A percentile compares a stretch with the other conserved stretches of the same genome.
Conservation (phyloP, 2,113 vertebrate genomes). For the Phalacrocorax carbo region DNA sequence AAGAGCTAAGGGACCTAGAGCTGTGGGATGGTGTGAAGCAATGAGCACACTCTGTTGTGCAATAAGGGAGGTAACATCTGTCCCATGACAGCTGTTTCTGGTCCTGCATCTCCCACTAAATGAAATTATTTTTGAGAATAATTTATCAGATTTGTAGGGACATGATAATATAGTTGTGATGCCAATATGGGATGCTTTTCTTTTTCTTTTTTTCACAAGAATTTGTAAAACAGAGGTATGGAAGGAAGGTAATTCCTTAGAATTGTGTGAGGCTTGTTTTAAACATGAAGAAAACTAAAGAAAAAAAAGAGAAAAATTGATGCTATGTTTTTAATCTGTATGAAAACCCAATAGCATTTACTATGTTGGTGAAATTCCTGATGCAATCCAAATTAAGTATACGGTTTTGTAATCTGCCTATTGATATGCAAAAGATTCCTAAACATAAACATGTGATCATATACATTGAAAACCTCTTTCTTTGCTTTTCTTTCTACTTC, state of each 20-base stretch:
- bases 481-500: not conserved
- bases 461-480: not conserved
- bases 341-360: not conserved
- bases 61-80: not conserved
- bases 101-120: not conserved
- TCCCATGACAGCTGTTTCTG: not conserved
- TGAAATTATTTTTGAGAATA: not conserved
- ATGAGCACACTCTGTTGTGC: not conserved
- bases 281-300: not conserved
- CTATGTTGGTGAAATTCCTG: not conserved
- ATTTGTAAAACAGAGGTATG: not conserved
- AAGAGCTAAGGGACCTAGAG: not conserved
- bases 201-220: not conserved
- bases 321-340: not conserved
- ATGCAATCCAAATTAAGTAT: not conserved
- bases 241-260: not conserved
- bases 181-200: not conserved
- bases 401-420: not conserved
- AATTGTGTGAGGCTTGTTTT: not conserved
- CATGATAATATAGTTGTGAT: not conserved
- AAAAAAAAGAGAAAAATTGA: not conserved
- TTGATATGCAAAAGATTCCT: not conserved
- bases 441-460: not conserved
- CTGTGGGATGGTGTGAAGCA: not conserved
- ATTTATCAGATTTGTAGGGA: not conserved